Evolutionary conservation across 2,113 vertebrate genomes (phyloP), one percentile per base, ranked within the genome.

Genomic region (Synchiropus splendidus): DNA sequence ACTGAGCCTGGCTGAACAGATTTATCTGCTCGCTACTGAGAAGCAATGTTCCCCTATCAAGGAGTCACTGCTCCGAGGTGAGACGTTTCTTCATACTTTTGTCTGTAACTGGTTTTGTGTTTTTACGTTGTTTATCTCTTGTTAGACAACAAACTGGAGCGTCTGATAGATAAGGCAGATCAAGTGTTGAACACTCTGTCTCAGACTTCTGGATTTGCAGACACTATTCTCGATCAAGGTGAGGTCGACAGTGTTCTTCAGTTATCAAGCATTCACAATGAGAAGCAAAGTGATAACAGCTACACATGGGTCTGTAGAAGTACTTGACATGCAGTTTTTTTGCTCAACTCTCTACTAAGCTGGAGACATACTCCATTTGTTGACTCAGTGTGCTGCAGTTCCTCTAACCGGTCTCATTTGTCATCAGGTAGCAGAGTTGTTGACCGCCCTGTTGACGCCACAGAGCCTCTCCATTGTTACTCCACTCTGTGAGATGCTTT

Each of bases 141-240:
- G 6, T 33, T 43, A 80, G 77, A 70, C 9, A 45, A 43, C 45
- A 58, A 41, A 53, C 51, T 80, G 0, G 61, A 75, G 41, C 52
- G 54, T 49, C 57, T 80, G 50, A 77, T 80, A 42, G 57, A 72
- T 40, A 77, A 80, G 36, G 77, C 74, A 0, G 72, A 80, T 42
- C 64, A 37, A 34, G 72, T 80, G 32, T 33, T 80, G 54, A 58
- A 39, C 39, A 58, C 42, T 39, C 51, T 80, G 18, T 57, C 58
- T 21, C 56, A n/a, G 37, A 49, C 47, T 14, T 38, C 16, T 34
- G 44, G 31, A 37, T 41, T 33, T 38, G 18, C 27, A 21, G 42
- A 18, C 1, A n/a, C 13, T 39, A 6, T 16, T 37, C 15, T 38
- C 44, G 35, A 9, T 15, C 31, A 51, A 64, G 61, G 59, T 70